Conservation (phyloP, 2,888 invertebrate genomes). For the Tachina grossa region DNA sequence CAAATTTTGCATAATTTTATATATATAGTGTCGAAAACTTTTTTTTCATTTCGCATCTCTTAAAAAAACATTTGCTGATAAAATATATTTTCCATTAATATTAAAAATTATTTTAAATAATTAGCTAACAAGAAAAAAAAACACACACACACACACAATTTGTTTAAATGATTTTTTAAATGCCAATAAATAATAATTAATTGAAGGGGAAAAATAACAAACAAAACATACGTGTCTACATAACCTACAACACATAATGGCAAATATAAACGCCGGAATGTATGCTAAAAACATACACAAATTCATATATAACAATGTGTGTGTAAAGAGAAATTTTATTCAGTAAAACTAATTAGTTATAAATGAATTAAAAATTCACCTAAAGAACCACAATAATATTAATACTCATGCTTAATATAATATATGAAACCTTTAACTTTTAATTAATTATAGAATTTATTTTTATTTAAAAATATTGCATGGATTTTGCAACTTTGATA, state of each 20-base stretch:
- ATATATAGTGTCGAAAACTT: no score
- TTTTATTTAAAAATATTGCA: background rate
- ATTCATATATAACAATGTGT: background rate
- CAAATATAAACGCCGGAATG: background rate
- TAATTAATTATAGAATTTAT: constrained; percentile 43
- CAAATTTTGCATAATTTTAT: no score
- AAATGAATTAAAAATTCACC: constrained; percentile 42
- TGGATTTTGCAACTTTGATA: constrained; percentile 1
- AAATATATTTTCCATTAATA: constrained; percentile 23
- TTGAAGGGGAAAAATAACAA: background rate
- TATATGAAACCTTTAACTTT: background rate
- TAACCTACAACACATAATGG: constrained; percentile 4
- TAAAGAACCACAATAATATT: constrained; percentile 37
- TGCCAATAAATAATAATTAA: constrained; percentile 42
- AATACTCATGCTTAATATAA: constrained; percentile 14
- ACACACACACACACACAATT: no score
- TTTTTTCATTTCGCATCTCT: background rate
- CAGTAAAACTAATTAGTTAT: constrained; percentile 52
- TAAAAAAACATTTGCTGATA: constrained; percentile 18
- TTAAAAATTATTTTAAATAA: constrained; percentile 11
- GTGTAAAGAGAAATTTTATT: constrained; percentile 6
- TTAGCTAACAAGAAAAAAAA: constrained; percentile 13
- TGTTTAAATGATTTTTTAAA: constrained; percentile 57
- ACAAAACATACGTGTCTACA: background rate
- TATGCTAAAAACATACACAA: background rate